phyloP scores from a whole-genome alignment of 1,140 invertebrate species.

The Neodiprion virginianus region DNA sequence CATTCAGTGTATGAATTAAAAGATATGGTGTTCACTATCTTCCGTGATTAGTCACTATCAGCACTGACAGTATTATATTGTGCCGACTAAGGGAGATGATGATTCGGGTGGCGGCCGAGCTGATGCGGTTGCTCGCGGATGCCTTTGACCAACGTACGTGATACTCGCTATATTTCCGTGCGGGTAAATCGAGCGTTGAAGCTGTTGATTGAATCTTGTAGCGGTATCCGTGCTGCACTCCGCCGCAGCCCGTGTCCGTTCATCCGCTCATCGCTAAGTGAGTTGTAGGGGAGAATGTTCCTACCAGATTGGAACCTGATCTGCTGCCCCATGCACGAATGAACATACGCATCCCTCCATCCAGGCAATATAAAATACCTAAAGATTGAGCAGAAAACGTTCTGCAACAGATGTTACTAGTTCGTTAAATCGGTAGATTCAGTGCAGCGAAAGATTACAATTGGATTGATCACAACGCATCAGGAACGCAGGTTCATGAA shows the following conservation, averaged over 20 bases:
- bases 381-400: too few relatives aligned
- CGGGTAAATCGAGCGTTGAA: not conserved
- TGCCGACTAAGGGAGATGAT: not conserved
- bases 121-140: slow-evolving; percentile 3
- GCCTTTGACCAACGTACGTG: not conserved
- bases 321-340: not conserved
- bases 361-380: too few relatives aligned
- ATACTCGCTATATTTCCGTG: not conserved
- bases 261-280: not conserved
- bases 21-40: too few relatives aligned
- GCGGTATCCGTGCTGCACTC: not conserved
- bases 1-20: too few relatives aligned
- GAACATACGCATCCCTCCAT: not conserved
- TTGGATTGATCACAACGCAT: too few relatives aligned
- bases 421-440: too few relatives aligned
- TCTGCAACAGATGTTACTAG: too few relatives aligned
- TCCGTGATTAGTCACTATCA: too few relatives aligned
- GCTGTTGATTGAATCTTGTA: slow-evolving; percentile 1
- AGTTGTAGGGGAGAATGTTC: too few relatives aligned
- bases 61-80: too few relatives aligned
- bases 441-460: too few relatives aligned
- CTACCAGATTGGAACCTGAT: not conserved
- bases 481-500: too few relatives aligned
- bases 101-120: not conserved
- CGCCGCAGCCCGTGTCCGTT: not conserved